Evolutionary conservation across 2,797 vertebrate species (phyloP), one percentile per base, ranked within the genome.

Genomic region (Myotis myotis): DNA sequence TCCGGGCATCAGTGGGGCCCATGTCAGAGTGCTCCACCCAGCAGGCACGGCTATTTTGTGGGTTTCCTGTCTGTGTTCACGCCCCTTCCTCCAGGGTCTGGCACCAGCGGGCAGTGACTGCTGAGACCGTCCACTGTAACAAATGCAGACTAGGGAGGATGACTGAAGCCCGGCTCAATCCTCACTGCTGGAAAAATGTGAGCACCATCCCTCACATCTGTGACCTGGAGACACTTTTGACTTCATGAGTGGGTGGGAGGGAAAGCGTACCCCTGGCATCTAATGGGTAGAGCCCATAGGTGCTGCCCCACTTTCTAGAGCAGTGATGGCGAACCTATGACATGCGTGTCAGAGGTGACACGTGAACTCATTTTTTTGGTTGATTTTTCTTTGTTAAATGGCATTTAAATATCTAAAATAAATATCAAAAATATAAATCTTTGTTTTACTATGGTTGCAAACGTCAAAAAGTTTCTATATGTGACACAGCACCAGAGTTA

Each of bases 141-240:
- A 76, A 80, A 64, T 10, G 15, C n/a, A 78, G 75, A 89, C 22
- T 25, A 60, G 2, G 8, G 70, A 71, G 60, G 44, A 36, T 4
- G 23, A 20, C 2, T n/a, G 28, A 23, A 80, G 84, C 51, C 71
- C 2, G 15, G n/a, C 13, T 49, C 53, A 62, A 30, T 4, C 28
- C 28, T 51, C 44, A 19, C 12, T 47, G 66, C 12, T 1, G 0
- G 0, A 53, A n/a, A 71, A 71, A 74, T 0, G 3, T 51, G 22
- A 84, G 23, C 3, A 2, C 23, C 19, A 30, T 15, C 49, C 51
- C 22, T 38, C n/a, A 41, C 76, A 36, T 15, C 16, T 22, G n/a
- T 38, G 89, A 72, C 28, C 83, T 83, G 78, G 41, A 88, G 89
- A 55, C 33, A 28, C 1, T 87, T 74, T 30, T 66, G 38, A 85